Evolutionary conservation across 2,888 invertebrate genomes (phyloP).

Genomic region (Drosophila lacicola): DNA sequence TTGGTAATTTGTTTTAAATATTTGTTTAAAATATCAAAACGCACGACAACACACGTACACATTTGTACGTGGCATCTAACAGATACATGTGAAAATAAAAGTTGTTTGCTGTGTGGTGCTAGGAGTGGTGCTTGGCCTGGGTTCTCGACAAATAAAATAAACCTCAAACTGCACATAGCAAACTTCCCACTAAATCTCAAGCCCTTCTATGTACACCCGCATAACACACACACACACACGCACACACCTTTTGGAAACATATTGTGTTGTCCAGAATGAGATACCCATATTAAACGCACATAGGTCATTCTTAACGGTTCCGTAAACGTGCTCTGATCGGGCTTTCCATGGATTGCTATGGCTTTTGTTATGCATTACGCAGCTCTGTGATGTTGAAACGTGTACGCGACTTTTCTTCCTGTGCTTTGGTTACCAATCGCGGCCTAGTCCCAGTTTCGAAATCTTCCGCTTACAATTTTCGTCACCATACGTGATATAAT

Average conservation of each 20-base stretch:
- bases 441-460: constrained; percentile 68
- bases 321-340: constrained; percentile 58
- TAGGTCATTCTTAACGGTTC: constrained; percentile 66
- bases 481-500: constrained; percentile 54
- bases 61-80: constrained; percentile 78
- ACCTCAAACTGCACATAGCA: constrained; percentile 20
- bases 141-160: constrained; percentile 55
- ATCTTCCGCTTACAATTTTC: constrained; percentile 41
- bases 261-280: constrained; percentile 40
- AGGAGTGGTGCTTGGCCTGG: constrained; percentile 40
- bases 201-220: constrained; percentile 24
- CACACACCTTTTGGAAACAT: constrained; percentile 22
- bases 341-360: constrained; percentile 41
- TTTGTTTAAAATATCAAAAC: constrained; percentile 78
- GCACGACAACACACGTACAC: constrained; percentile 74
- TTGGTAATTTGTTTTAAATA: constrained; percentile 80
- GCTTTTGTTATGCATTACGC: constrained; percentile 70
- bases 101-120: constrained; percentile 53
- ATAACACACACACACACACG: not conserved
- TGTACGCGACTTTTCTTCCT: constrained; percentile 64
- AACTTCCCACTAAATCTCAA: constrained; percentile 38
- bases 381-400: constrained; percentile 53
- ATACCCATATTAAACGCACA: constrained; percentile 4
- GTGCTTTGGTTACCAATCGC: constrained; percentile 66
- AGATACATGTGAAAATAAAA: constrained; percentile 79